Conservation (phyloP, 2,113 vertebrate species). For the Stercorarius parasiticus region DNA sequence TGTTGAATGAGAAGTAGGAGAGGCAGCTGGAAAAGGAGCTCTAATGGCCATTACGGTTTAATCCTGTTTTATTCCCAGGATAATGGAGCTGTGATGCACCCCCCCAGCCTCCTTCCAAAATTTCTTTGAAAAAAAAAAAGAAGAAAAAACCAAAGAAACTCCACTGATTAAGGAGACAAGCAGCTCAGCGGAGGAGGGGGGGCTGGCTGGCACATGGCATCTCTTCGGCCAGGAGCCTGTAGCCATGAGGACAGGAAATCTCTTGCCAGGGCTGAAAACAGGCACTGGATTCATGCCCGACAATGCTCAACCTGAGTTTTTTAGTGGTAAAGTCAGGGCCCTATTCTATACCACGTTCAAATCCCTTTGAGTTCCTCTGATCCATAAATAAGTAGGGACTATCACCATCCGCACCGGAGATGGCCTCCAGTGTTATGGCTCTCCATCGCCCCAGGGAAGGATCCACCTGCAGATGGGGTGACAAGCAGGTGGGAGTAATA, state of each 20-base stretch:
- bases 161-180: neutral
- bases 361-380: neutral
- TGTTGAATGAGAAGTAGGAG: constrained; percentile 55
- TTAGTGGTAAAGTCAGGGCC: neutral
- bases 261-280: neutral
- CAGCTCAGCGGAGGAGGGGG: neutral
- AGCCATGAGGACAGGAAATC: neutral
- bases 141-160: neutral
- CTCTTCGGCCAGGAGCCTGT: neutral
- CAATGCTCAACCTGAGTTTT: fast-evolving
- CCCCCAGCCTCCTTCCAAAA: neutral
- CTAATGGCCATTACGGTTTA: constrained; percentile 41
- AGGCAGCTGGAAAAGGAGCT: constrained; percentile 25
- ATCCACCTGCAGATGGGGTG: neutral
- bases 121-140: neutral
- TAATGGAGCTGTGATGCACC: neutral
- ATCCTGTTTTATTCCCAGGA: constrained; percentile 11
- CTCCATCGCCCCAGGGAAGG: neutral
- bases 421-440: neutral
- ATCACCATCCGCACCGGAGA: neutral
- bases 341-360: neutral
- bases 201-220: fast-evolving
- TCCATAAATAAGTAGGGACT: neutral
- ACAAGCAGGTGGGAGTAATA: neutral
- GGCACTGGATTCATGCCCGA: neutral